Evolutionary conservation across 2,797 vertebrate genomes (phyloP), one percentile per base, ranked within the genome.

Genomic region (Craterocephalus amniculus): DNA sequence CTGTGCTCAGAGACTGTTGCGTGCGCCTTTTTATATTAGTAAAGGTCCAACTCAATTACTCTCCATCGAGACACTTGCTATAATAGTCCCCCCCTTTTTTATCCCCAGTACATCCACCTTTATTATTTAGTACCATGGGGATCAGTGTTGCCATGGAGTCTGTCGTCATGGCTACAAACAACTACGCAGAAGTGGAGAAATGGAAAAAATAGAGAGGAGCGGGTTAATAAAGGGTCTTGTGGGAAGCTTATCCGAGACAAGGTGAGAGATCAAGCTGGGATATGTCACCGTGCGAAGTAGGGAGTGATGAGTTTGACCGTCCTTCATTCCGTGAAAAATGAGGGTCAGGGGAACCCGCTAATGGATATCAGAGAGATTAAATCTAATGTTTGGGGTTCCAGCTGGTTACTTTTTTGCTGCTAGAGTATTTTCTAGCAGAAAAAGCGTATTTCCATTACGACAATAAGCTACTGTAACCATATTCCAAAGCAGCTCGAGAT

Each of bases 131-230:
- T 83, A 88, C 72, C 87, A 69, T 20, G 52, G 85, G 72, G 86
- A 88, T 79, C 80, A 81, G 77, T 72, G 91, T 93, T 93, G 81
- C 92, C 87, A 93, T 92, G 90, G 93, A 86, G 73, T 72, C 87
- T 56, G 91, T 93, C 54, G 89, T 86, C 90, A 91, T 93, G 91
- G 87, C 85, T 90, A 92, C 92, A 92, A 93, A 92, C 90, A 92
- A 88, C 88, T 90, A 90, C 68, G 89, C 88, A 92, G 79, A 88
- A 80, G 81, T 84, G 76, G 81, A 80, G 83, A 89, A 83, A 83
- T 72, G 62, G 49, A 78, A 68, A 69, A 60, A 45, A 69, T 61
- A 77, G 12, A 18, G 52, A 72, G 77, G 52, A 63, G 62, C 55
- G 58, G 24, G 38, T n/a, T 8, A 55, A 83, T 55, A 26, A 62